A percentile compares a stretch with the other conserved stretches of the same genome.
Evolutionary conservation across 2,888 invertebrate genomes (phyloP).

Genomic region (Drosophila rubida): DNA sequence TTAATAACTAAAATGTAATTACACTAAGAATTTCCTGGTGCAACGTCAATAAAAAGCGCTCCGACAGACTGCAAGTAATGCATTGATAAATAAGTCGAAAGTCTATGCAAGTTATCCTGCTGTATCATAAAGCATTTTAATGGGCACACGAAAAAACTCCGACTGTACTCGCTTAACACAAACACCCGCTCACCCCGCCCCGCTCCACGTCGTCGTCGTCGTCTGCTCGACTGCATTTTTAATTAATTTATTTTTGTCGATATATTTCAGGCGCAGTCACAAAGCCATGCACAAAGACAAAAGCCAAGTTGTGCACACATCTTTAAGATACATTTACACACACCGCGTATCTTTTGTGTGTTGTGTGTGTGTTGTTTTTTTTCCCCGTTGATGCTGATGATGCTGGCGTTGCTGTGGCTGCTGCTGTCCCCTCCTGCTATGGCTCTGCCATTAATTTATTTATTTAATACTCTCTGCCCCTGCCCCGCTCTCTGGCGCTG

Average conservation of each 20-base stretch:
- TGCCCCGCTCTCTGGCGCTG: not conserved
- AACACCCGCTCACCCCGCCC: not conserved
- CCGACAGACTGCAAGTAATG: too few relatives aligned
- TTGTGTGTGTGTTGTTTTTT: too few relatives aligned
- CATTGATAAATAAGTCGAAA: too few relatives aligned
- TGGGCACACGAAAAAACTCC: conserved; percentile 12
- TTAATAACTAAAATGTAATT: conserved; percentile 68
- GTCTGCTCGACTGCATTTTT: conserved; percentile 68
- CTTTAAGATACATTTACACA: conserved; percentile 64
- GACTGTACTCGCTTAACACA: conserved; percentile 11
- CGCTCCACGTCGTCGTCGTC: not conserved
- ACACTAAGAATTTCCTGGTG: conserved; percentile 37
- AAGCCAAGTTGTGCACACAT: conserved; percentile 77
- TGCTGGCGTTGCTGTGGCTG: conserved; percentile 17
- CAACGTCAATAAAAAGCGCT: conserved; percentile 7
- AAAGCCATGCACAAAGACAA: conserved; percentile 73
- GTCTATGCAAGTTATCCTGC: too few relatives aligned
- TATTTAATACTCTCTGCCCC: conserved; percentile 68
- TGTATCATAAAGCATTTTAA: conserved; percentile 7
- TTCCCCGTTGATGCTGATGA: conserved; percentile 30
- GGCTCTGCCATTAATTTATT: conserved; percentile 75
- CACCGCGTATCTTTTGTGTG: conserved; percentile 43
- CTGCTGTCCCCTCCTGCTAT: conserved; percentile 45
- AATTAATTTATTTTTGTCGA: conserved; percentile 80
- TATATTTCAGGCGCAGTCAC: conserved; percentile 64